phyloP scores from a whole-genome alignment of 2,113 vertebrate species.

The Catharus fuscescens region DNA sequence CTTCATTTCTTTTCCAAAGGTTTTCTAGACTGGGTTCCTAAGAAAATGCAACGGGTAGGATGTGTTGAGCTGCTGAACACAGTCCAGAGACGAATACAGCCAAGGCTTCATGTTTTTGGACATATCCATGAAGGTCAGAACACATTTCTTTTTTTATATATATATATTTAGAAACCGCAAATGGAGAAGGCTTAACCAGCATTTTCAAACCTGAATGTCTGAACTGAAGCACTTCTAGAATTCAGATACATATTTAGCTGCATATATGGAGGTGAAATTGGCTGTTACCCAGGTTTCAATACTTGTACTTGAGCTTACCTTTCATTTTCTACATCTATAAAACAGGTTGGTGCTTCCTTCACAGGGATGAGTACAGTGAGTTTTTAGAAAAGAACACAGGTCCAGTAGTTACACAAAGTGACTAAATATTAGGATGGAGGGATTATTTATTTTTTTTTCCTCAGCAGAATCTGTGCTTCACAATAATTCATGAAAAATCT shows the following conservation, averaged over 20 bases:
- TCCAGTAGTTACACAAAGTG: not conserved
- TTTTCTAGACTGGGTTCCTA: slow-evolving; percentile 97
- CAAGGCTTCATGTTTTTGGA: slow-evolving; percentile 93
- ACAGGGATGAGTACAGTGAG: not conserved
- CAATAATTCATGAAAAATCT: not conserved
- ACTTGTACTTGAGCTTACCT: not conserved
- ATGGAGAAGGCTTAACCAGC: not conserved
- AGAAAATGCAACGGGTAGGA: slow-evolving; percentile 96
- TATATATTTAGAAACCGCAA: not conserved
- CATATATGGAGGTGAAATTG: not conserved
- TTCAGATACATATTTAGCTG: not conserved
- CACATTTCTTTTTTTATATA: not conserved
- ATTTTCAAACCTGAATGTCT: not conserved
- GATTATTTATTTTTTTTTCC: not conserved
- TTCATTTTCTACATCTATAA: not conserved
- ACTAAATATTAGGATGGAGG: not conserved
- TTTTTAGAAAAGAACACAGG: not conserved
- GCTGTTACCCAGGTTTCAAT: not conserved
- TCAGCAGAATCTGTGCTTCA: not conserved
- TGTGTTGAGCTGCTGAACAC: slow-evolving; percentile 96
- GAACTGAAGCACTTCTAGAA: not conserved
- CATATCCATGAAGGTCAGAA: slow-evolving; percentile 95
- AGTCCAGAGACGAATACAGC: slow-evolving; percentile 92
- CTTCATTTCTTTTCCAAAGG: slow-evolving; percentile 71
- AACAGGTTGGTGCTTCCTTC: not conserved